A percentile compares a stretch with the other conserved stretches of the same genome.
Conservation (phyloP, 2,888 invertebrate genomes). For the Nephrotoma appendiculata region DNA sequence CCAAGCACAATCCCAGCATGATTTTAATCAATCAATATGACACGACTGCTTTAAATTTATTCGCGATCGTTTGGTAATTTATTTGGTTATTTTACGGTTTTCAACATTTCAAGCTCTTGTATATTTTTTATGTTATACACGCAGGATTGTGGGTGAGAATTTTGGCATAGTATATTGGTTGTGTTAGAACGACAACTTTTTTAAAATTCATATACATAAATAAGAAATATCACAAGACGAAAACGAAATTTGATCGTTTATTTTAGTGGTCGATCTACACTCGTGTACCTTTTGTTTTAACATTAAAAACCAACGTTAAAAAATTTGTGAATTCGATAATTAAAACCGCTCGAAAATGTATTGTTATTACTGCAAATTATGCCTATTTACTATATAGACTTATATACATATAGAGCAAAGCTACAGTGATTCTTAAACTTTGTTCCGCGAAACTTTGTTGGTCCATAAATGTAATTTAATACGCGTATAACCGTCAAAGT, state of each 20-base stretch:
- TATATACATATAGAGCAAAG: too few relatives aligned
- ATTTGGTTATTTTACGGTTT: neutral
- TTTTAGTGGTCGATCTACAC: neutral
- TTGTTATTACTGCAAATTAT: neutral
- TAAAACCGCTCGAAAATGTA: neutral
- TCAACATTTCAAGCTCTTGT: neutral
- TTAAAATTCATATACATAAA: neutral
- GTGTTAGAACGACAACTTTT: neutral
- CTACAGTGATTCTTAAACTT: too few relatives aligned
- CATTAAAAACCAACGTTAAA: neutral
- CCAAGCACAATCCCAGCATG: neutral
- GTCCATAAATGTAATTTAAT: neutral
- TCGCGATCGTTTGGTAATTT: neutral
- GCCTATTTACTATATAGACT: too few relatives aligned
- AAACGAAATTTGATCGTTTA: neutral
- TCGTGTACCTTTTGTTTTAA: neutral
- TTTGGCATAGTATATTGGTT: neutral
- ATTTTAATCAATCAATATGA: constrained; percentile 2
- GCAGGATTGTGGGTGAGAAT: neutral
- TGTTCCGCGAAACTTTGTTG: neutral
- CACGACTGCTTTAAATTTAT: neutral
- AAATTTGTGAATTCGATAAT: neutral
- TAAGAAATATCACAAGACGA: neutral
- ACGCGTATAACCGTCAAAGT: too few relatives aligned
- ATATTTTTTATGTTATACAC: neutral